phyloP scores from a whole-genome alignment of 2,888 invertebrate genomes.

The Clitarchus hookeri region DNA sequence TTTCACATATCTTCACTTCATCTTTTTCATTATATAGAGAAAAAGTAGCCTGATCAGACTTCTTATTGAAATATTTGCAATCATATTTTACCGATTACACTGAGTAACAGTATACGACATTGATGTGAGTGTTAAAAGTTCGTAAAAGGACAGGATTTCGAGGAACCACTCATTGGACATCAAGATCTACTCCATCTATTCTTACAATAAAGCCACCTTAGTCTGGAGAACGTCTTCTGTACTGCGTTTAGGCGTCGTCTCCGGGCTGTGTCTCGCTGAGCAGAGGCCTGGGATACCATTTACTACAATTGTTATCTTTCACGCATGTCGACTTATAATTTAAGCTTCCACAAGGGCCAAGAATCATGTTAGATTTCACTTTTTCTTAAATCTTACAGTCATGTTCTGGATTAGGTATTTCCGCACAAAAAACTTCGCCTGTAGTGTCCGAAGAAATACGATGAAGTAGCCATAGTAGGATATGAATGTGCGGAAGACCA shows the following conservation, averaged over 20 bases:
- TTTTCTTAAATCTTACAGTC: conserved; percentile 44
- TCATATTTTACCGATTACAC: conserved; percentile 10
- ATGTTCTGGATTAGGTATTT: conserved; percentile 48
- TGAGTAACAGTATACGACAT: conserved; percentile 41
- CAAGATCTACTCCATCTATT: conserved; percentile 27
- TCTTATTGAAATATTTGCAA: conserved; percentile 46
- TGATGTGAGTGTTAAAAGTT: conserved; percentile 42
- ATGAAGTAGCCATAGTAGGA: conserved; percentile 45
- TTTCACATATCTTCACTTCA: conserved; percentile 43
- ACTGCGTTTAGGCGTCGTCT: conserved; percentile 49
- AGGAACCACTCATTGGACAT: conserved; percentile 44
- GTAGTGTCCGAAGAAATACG: conserved; percentile 43
- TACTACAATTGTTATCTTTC: conserved; percentile 51
- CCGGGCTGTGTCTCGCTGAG: conserved; percentile 38
- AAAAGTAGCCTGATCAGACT: conserved; percentile 39
- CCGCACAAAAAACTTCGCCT: conserved; percentile 43
- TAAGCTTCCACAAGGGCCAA: conserved; percentile 50
- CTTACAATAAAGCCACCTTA: not conserved
- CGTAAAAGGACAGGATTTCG: conserved; percentile 38
- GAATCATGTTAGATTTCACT: conserved; percentile 45
- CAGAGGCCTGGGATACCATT: conserved; percentile 49
- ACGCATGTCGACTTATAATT: conserved; percentile 52
- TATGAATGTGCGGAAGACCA: conserved; percentile 48
- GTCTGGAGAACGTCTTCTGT: conserved; percentile 44
- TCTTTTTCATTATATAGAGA: conserved; percentile 34